phyloP scores from a whole-genome alignment of 2,797 vertebrate genomes.

The Macrochelys suwanniensis region DNA sequence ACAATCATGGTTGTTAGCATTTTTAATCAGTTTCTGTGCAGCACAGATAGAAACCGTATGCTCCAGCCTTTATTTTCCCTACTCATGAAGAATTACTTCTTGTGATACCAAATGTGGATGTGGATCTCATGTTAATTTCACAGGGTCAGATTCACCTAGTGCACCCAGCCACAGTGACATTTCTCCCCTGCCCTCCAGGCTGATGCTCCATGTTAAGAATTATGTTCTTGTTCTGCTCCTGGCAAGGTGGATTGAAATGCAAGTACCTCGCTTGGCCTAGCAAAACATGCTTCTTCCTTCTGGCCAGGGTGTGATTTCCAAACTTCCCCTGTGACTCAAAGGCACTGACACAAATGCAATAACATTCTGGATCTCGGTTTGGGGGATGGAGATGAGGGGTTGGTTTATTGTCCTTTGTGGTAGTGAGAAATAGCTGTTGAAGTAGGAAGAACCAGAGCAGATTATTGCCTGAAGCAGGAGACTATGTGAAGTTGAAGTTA shows the following conservation, averaged over 20 bases:
- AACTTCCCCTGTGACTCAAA: not conserved
- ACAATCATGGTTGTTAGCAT: conserved; percentile 88
- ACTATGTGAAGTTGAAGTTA: conserved; percentile 62
- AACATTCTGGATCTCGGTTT: conserved; percentile 5
- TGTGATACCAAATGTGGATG: conserved; percentile 40
- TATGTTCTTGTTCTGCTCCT: conserved; percentile 25
- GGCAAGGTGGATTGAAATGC: conserved; percentile 28
- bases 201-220: not conserved
- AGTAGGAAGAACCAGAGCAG: conserved; percentile 72
- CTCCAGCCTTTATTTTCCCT: conserved; percentile 79
- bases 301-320: not conserved
- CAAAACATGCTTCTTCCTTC: not conserved
- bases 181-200: conserved; percentile 7
- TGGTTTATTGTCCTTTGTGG: conserved; percentile 63
- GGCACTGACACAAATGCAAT: conserved; percentile 36
- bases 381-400: conserved; percentile 36
- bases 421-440: conserved; percentile 63
- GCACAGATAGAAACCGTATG: conserved; percentile 86
- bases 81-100: conserved; percentile 75
- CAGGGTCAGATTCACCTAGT: conserved; percentile 21
- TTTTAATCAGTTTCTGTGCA: conserved; percentile 86
- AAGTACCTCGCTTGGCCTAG: not conserved
- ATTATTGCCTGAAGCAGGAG: conserved; percentile 73
- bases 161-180: not conserved
- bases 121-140: conserved; percentile 46